Base-by-base conservation (phyloP, 37 sponge, comb jelly and placozoan genomes). In the Chondrosia reniformis region DNA sequence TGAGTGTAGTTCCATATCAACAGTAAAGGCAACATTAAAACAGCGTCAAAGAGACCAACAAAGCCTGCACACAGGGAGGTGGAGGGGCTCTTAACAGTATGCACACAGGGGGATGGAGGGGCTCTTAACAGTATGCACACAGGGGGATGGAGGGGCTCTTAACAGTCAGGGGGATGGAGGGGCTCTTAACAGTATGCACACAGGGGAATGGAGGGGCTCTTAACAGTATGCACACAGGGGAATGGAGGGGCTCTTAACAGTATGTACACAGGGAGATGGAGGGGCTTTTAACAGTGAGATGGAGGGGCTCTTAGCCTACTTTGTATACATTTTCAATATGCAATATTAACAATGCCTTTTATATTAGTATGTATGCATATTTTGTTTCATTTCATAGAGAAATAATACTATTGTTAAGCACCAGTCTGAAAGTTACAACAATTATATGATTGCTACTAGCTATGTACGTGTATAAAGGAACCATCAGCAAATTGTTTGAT, bases 1-100 rank as follows among this genome's bases (percentile, higher is more conserved):
- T 80, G 80, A 49, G 82, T 65, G 71, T 67, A 83, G 65, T 94
- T 83, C 85, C 91, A 90, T 6, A 88, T 56, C 44, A 86, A 79
- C 76, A 90, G 58, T 33, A 90, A 69, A 0, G 95, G 95, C 0
- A 88, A 78, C 49, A 94, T 67, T 27, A 94, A 41, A 21, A 90
- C 36, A 31, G 58, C 33, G 58, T 86, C 84, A 52, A 85, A 76
- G 28, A 94, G 77, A 22, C 95, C 95, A 13, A 90, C 95, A 77
- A 90, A 90, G 30, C 95, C 94, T 86, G 67, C 1, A 59, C 32
- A 75, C 54, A 2, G 2, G 33, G 15, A 13, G 34, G 34, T 8
- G 66, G 66, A 13, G 66, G 2, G 66, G 4, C 34, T 31, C 4
- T 21, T 31, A 32, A 10, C 2, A 31, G 34, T 36, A 64, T 10